phyloP scores from a whole-genome alignment of 2,113 vertebrate genomes.

The Oceanodroma tethys region DNA sequence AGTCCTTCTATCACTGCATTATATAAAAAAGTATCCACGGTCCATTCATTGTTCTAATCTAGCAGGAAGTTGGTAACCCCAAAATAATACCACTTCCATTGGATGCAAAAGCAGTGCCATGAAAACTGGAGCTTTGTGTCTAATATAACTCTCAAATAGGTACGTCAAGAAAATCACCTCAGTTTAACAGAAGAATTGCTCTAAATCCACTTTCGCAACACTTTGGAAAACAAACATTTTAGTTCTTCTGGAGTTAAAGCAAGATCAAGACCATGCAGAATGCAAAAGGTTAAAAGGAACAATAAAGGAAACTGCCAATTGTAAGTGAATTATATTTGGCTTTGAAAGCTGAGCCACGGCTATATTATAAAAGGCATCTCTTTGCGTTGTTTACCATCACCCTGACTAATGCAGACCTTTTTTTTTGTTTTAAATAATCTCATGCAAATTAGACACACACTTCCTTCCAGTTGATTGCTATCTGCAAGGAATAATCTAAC shows the following conservation, averaged over 20 bases:
- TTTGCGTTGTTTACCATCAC: constrained; percentile 81
- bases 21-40: neutral
- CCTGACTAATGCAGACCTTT: constrained; percentile 84
- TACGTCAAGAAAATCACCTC: neutral
- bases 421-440: constrained; percentile 87
- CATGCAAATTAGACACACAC: constrained; percentile 88
- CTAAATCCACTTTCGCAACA: neutral
- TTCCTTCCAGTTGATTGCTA: constrained; percentile 88
- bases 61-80: neutral
- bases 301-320: constrained; percentile 76
- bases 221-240: constrained; percentile 10
- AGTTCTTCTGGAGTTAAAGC: neutral
- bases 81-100: neutral
- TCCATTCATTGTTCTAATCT: neutral
- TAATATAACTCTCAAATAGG: neutral
- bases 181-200: neutral
- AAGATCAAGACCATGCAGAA: constrained; percentile 67
- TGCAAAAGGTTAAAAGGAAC: constrained; percentile 80
- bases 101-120: neutral
- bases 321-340: constrained; percentile 82
- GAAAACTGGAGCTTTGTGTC: neutral
- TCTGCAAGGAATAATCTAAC: constrained; percentile 84
- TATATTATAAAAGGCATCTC: constrained; percentile 80
- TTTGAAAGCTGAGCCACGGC: constrained; percentile 74
- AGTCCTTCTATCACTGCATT: neutral